phyloP scores from a whole-genome alignment of 2,888 invertebrate genomes.

The Brassicogethes aeneus region DNA sequence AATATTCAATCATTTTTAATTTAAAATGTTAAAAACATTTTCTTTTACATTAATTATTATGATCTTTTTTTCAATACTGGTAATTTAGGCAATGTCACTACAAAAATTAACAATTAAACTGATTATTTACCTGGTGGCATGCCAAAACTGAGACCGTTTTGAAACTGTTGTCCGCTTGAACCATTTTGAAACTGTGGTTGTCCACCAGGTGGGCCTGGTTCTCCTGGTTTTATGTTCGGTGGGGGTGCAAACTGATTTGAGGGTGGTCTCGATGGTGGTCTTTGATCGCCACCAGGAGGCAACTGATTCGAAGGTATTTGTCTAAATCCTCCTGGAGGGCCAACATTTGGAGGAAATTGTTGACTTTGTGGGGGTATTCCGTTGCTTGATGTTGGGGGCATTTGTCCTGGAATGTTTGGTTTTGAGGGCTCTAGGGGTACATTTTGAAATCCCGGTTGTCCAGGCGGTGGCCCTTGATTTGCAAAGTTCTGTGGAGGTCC shows the following conservation, averaged over 20 bases:
- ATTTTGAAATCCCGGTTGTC: slow-evolving; percentile 22
- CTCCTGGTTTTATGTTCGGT: background rate
- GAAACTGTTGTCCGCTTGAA: background rate
- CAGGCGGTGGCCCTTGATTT: slow-evolving; percentile 28
- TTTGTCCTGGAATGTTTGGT: slow-evolving; percentile 8
- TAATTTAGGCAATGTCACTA: too few relatives aligned
- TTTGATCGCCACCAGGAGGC: background rate
- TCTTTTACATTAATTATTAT: too few relatives aligned
- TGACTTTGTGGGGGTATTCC: slow-evolving; percentile 1
- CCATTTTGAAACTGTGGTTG: slow-evolving; percentile 3
- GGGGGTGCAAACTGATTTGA: slow-evolving; percentile 19
- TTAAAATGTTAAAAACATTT: too few relatives aligned
- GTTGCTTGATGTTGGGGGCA: slow-evolving; percentile 10
- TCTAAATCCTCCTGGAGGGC: background rate
- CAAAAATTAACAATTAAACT: too few relatives aligned
- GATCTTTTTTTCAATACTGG: too few relatives aligned
- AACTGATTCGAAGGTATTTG: background rate
- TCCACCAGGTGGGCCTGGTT: background rate
- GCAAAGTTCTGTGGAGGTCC: slow-evolving; percentile 21
- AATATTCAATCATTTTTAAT: too few relatives aligned
- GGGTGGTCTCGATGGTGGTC: slow-evolving; percentile 12
- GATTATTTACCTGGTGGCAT: background rate
- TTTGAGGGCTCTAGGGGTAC: slow-evolving; percentile 24
- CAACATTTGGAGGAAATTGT: slow-evolving; percentile 2
- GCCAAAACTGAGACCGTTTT: background rate